phyloP scores from a whole-genome alignment of 2,113 vertebrate species.

The Cryptotis parvus region DNA sequence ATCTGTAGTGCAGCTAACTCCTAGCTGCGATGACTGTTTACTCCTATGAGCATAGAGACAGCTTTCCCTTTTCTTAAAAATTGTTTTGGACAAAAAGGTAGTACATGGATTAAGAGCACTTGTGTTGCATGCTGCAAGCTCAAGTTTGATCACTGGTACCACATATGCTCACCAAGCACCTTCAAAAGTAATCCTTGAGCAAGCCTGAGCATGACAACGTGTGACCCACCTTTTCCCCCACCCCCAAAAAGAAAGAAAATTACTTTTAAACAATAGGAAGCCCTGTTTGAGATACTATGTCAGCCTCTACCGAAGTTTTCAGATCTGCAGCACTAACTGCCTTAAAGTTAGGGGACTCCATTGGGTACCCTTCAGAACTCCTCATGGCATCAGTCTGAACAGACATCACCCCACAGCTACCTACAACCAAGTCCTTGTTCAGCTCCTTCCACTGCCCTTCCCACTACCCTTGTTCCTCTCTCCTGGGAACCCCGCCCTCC shows the following conservation, averaged over 20 bases:
- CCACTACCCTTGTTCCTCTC: neutral
- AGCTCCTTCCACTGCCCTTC: rapidly evolving
- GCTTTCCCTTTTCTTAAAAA: neutral
- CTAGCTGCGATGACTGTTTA: neutral
- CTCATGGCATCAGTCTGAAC: neutral
- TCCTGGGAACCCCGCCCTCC: neutral
- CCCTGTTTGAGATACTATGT: neutral
- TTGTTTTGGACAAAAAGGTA: too few species aligned
- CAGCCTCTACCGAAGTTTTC: neutral
- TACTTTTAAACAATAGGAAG: neutral
- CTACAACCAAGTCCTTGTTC: too few species aligned
- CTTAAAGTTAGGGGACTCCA: neutral
- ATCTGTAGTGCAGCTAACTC: too few species aligned
- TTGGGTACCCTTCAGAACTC: neutral
- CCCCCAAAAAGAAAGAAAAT: too few species aligned
- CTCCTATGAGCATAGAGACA: neutral
- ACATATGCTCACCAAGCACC: neutral
- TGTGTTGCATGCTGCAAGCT: too few species aligned
- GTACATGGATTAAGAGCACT: too few species aligned
- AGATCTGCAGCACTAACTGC: neutral
- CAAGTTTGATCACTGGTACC: too few species aligned
- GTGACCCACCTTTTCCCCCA: too few species aligned
- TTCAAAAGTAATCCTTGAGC: too few species aligned
- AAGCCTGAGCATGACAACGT: neutral
- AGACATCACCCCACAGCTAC: neutral